Conservation (phyloP, 2,113 vertebrate genomes). For the Circaetus gallicus region DNA sequence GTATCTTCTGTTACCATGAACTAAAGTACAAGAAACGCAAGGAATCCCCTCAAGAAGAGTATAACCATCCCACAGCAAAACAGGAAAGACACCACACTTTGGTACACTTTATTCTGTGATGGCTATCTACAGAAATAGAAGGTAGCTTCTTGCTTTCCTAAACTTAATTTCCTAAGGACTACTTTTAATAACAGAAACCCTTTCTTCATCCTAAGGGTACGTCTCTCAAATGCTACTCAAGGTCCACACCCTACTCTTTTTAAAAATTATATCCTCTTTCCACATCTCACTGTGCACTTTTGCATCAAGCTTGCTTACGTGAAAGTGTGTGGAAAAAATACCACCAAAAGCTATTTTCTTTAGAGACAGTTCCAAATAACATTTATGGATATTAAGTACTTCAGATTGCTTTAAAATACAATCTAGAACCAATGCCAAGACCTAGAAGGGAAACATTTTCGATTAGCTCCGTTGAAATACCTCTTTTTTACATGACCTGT, state of each 20-base stretch:
- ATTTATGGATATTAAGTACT: background rate
- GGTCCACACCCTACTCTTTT: background rate
- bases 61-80: background rate
- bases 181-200: background rate
- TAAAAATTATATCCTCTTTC: background rate
- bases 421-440: background rate
- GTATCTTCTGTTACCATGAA: background rate
- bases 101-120: background rate
- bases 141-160: background rate
- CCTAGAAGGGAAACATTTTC: slow-evolving; percentile 20
- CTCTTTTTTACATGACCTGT: background rate
- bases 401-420: background rate
- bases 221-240: background rate
- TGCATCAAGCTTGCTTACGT: background rate
- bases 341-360: background rate
- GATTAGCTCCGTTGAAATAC: background rate
- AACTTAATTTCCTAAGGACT: background rate
- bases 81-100: background rate
- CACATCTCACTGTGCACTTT: background rate
- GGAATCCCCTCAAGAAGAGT: background rate
- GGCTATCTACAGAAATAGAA: background rate
- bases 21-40: background rate
- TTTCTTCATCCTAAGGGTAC: background rate
- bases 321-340: background rate
- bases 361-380: background rate